A percentile compares a stretch with the other conserved stretches of the same genome.
These are phyloP conservation scores for Tiliacea aurago DNA, from an alignment of 2,888 invertebrate genomes.

Conservation along the genomic window DNA sequence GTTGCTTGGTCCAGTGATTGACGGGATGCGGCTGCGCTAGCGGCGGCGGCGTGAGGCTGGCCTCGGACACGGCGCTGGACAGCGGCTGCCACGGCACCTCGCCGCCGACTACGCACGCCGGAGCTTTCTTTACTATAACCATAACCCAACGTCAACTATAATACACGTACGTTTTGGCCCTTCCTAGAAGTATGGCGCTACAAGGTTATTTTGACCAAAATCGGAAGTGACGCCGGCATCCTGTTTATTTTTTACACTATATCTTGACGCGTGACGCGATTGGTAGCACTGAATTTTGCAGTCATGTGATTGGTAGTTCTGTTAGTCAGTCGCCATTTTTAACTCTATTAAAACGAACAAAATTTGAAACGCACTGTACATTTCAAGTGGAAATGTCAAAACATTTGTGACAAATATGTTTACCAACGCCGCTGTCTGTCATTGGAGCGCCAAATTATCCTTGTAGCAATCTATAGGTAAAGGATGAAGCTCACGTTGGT, in stretches of 20 bases:
- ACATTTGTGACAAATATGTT: too few species aligned
- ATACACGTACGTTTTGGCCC: constrained; percentile 22
- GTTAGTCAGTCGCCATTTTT: too few species aligned
- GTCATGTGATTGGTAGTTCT: too few species aligned
- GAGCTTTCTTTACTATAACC: constrained; percentile 90
- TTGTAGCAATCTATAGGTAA: neutral
- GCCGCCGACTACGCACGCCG: constrained; percentile 89
- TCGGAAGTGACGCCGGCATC: neutral
- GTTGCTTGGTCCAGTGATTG: constrained; percentile 93
- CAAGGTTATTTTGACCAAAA: neutral
- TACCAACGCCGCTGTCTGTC: too few species aligned
- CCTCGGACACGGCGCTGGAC: constrained; percentile 86
- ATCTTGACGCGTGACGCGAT: too few species aligned
- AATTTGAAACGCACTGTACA: too few species aligned
- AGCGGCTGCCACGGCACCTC: constrained; percentile 91
- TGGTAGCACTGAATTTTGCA: too few species aligned
- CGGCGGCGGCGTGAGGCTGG: constrained; percentile 85
- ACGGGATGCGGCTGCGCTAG: constrained; percentile 78
- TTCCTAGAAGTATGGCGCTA: constrained; percentile 20
- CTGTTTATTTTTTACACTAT: too few species aligned
- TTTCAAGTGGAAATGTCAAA: neutral
- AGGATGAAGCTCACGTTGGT: constrained; percentile 11
- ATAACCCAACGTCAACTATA: constrained; percentile 66
- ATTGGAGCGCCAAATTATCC: neutral
- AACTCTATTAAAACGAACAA: too few species aligned